Percentiles rank a stretch among this genome's conserved stretches.
phyloP scores from a whole-genome alignment of 2,113 vertebrate species.

The Dolichotis patagonum region DNA sequence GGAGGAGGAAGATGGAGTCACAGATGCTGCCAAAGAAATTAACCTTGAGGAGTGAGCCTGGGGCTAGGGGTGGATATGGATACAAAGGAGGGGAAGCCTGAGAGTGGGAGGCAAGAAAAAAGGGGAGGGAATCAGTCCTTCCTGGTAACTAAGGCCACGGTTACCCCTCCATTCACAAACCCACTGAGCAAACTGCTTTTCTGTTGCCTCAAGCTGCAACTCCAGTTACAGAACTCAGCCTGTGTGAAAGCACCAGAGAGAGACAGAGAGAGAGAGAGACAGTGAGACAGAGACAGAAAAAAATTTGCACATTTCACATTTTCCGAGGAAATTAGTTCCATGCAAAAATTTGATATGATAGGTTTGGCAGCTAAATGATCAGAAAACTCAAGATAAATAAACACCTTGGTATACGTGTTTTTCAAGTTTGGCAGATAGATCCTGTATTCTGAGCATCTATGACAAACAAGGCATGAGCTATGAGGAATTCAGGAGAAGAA shows the following conservation, averaged over 20 bases:
- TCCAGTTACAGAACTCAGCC: background rate
- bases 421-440: background rate
- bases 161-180: background rate
- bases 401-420: background rate
- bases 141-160: constrained; percentile 48
- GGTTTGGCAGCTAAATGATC: background rate
- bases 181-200: constrained; percentile 66
- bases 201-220: constrained; percentile 7
- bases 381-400: constrained; percentile 1
- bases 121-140: constrained; percentile 68
- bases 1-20: constrained; percentile 69
- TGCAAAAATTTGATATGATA: background rate
- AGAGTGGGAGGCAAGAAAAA: constrained; percentile 1
- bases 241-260: background rate
- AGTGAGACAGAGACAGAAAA: too few species aligned
- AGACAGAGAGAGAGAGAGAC: too few species aligned
- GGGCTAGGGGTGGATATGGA: background rate
- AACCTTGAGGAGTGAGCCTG: constrained; percentile 81
- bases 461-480: background rate
- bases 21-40: constrained; percentile 81
- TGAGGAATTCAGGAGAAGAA: constrained; percentile 10
- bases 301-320: background rate
- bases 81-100: background rate
- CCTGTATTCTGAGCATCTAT: background rate
- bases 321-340: background rate